A percentile compares a stretch with the other conserved stretches of the same genome.
These are phyloP conservation scores for Medauroidea extradentata DNA, from an alignment of 1,140 invertebrate species.

Conservation along the genomic window DNA sequence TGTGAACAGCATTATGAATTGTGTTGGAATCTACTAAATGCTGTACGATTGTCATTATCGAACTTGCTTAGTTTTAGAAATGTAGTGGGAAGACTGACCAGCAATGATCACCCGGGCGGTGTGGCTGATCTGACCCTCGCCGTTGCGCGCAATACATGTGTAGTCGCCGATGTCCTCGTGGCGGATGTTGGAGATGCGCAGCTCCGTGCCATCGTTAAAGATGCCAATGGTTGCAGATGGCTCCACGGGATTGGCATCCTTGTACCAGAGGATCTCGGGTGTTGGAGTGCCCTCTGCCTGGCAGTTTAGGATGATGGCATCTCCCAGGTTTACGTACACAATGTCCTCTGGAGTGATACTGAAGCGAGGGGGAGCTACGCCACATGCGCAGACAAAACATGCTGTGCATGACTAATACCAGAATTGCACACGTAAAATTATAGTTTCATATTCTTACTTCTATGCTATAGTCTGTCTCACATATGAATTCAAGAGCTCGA, in stretches of 20 bases:
- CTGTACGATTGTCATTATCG: too few species aligned
- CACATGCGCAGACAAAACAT: background rate
- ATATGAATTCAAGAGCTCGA: too few species aligned
- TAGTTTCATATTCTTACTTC: too few species aligned
- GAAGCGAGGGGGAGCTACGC: slow-evolving; percentile 79
- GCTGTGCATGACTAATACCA: too few species aligned
- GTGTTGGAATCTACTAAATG: too few species aligned
- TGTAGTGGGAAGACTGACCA: slow-evolving; percentile 65
- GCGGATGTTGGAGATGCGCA: slow-evolving; percentile 84
- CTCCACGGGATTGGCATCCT: slow-evolving; percentile 84
- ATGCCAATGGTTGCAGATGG: slow-evolving; percentile 77
- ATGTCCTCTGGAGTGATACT: slow-evolving; percentile 87
- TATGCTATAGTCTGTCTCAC: too few species aligned
- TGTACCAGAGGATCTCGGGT: slow-evolving; percentile 89
- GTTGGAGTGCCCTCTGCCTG: slow-evolving; percentile 89
- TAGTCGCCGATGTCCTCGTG: slow-evolving; percentile 93
- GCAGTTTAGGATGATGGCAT: slow-evolving; percentile 92
- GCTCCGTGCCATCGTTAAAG: slow-evolving; percentile 86
- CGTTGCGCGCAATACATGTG: slow-evolving; percentile 89
- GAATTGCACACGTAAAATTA: too few species aligned
- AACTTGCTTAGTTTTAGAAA: too few species aligned
- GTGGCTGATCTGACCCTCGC: slow-evolving; percentile 90
- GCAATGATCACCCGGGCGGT: slow-evolving; percentile 92
- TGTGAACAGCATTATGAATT: too few species aligned
- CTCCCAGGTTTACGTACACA: slow-evolving; percentile 89